These are phyloP conservation scores for Charadrius vociferus DNA, from an alignment of 2,113 vertebrate species.

Conservation along the genomic window DNA sequence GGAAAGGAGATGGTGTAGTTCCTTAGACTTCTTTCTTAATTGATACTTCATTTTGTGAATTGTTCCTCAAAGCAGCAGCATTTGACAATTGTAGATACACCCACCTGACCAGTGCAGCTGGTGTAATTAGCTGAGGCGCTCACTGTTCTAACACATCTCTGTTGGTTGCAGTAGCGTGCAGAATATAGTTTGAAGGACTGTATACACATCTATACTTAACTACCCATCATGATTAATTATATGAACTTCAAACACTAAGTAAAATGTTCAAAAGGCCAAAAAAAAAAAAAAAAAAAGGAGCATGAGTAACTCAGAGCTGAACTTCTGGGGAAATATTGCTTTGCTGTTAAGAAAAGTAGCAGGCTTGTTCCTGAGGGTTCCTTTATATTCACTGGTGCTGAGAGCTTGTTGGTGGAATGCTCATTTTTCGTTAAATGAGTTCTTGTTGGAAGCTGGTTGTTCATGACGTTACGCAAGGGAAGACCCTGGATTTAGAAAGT, in stretches of 20 bases:
- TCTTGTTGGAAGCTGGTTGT: not conserved
- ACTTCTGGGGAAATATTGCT: not conserved
- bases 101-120: not conserved
- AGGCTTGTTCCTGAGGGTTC: not conserved
- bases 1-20: not conserved
- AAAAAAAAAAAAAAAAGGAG: not conserved
- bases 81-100: not conserved
- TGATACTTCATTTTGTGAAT: not conserved
- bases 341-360: not conserved
- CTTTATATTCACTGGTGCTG: not conserved
- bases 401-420: not conserved
- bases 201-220: not conserved
- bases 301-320: not conserved
- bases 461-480: not conserved
- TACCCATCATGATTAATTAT: not conserved
- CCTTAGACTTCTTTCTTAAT: not conserved
- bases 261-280: not conserved
- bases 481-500: not conserved
- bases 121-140: not conserved
- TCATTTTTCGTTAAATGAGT: not conserved
- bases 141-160: not conserved
- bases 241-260: not conserved
- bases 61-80: not conserved
- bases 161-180: not conserved
- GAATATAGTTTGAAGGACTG: not conserved